These are phyloP conservation scores for Polietes domitor DNA, from an alignment of 2,888 invertebrate species.

Conservation along the genomic window DNA sequence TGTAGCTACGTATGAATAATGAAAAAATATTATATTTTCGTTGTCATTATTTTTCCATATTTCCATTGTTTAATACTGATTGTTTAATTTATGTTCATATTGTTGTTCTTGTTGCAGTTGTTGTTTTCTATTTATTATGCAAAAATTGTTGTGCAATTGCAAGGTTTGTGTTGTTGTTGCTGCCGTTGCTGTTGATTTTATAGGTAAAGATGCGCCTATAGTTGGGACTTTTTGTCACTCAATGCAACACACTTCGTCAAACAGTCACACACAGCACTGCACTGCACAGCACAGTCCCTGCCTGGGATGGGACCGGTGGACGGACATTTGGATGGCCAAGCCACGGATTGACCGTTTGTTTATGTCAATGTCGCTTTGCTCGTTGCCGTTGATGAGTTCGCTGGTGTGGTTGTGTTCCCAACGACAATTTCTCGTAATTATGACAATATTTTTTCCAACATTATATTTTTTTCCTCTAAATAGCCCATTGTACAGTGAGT, in stretches of 20 bases:
- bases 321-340: neutral
- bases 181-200: constrained; percentile 43
- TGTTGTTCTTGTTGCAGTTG: neutral
- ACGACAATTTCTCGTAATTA: constrained; percentile 62
- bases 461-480: neutral
- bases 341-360: constrained; percentile 49
- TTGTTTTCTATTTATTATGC: constrained; percentile 52
- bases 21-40: constrained; percentile 35
- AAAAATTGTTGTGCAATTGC: constrained; percentile 64
- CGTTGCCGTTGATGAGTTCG: constrained; percentile 43
- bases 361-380: constrained; percentile 61
- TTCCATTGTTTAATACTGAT: constrained; percentile 59
- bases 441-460: constrained; percentile 61
- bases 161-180: constrained; percentile 26
- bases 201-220: constrained; percentile 60
- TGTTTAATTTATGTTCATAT: constrained; percentile 59
- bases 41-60: constrained; percentile 56
- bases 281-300: too few species aligned
- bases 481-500: constrained; percentile 18
- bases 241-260: neutral
- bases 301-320: neutral
- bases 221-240: constrained; percentile 28
- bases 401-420: neutral
- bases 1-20: neutral
- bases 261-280: too few species aligned